Evolutionary conservation across 2,797 vertebrate genomes (phyloP), one percentile per base, ranked within the genome.

Genomic region (Tiaroga cobitis): DNA sequence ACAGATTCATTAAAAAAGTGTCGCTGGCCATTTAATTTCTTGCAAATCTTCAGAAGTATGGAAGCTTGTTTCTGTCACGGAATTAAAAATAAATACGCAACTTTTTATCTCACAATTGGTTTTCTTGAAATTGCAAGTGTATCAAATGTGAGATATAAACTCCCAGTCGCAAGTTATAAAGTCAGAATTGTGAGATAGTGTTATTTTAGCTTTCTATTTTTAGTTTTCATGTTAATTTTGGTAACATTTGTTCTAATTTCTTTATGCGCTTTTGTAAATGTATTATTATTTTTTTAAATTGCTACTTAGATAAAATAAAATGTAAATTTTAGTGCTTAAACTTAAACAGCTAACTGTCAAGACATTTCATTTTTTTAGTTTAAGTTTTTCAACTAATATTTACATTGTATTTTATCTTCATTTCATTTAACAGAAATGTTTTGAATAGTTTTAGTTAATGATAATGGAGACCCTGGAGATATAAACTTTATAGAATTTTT

Each of bases 171-270:
- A 11, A 59, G 10, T 59, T n/a, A 61, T 5, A 13, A 59, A 61
- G n/a, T 61, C 59, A 0, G 2, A 61, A 61, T 15, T 61, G 1
- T n/a, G 24, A 11, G 54, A 63, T n/a, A n/a, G n/a, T n/a, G n/a
- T n/a, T n/a, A n/a, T 29, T 63, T 63, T 15, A 63, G 61, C 61
- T 7, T 59, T 24, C 16, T 59, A 10, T n/a, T 19, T 19, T 51
- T 54, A n/a, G 2, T 15, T 15, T 29, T 63, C 5, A 2, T 63
- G n/a, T 10, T 56, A 56, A 56, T 56, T 56, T 24, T 9, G 21
- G 3, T 61, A 0, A 1, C 0, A 6, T 6, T 61, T 15, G 2
- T 15, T 10, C 11, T 63, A 5, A 29, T 63, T 29, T 63, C n/a
- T 29, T 26, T 26, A 26, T 13, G n/a, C n/a, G n/a, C n/a, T n/a